phyloP scores from a whole-genome alignment of 2,888 invertebrate genomes.

The Onchidella celtica region DNA sequence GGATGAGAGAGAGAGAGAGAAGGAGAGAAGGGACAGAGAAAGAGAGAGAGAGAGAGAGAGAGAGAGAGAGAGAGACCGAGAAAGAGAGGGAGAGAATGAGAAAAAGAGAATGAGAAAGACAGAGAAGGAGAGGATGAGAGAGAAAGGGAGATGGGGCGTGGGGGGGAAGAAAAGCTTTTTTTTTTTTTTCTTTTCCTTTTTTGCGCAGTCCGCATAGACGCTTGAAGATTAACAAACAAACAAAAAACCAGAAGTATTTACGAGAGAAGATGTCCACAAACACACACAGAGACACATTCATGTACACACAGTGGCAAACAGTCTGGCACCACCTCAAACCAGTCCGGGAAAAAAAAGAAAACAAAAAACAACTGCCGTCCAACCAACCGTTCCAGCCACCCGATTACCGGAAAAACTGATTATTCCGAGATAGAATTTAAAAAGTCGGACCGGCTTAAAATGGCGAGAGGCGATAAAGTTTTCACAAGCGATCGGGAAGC shows the following conservation, averaged over 20 bases:
- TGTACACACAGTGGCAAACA: neutral
- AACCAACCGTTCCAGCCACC: neutral
- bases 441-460: constrained; percentile 29
- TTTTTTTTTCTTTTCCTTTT: neutral
- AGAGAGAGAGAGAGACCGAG: too few species aligned
- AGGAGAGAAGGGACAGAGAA: neutral
- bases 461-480: constrained; percentile 36
- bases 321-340: neutral
- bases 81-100: too few species aligned
- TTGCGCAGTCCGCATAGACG: neutral
- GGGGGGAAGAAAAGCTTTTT: neutral
- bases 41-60: neutral
- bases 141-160: neutral
- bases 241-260: neutral
- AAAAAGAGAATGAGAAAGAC: too few species aligned
- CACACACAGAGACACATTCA: neutral
- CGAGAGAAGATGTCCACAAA: too few species aligned
- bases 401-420: constrained; percentile 15
- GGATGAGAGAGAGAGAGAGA: neutral
- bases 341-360: neutral
- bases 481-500: constrained; percentile 35
- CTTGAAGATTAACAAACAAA: neutral
- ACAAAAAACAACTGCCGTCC: neutral
- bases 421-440: neutral
- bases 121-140: too few species aligned